Evolutionary conservation across 2,888 invertebrate species (phyloP).

Genomic region (Agrenia bidenticulata): DNA sequence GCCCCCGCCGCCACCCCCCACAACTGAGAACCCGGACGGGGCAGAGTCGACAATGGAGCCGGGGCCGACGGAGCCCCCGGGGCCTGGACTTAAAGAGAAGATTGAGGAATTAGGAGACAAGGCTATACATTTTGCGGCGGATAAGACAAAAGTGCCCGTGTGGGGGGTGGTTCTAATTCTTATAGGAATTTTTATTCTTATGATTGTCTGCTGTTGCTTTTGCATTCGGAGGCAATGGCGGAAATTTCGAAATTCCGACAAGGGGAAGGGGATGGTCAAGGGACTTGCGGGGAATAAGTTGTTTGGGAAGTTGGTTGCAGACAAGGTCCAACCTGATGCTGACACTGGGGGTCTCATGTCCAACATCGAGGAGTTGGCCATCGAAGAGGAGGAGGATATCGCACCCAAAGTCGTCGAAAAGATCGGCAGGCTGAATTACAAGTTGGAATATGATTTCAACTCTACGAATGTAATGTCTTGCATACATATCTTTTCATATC

Average conservation of each 20-base stretch:
- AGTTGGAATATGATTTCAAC: conserved; percentile 52
- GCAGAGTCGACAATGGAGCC: conserved; percentile 38
- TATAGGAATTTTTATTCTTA: conserved; percentile 48
- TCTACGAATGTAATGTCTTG: conserved; percentile 44
- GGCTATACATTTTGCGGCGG: conserved; percentile 44
- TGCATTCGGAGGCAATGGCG: conserved; percentile 49
- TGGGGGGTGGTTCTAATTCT: conserved; percentile 50
- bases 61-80: conserved; percentile 34
- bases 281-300: conserved; percentile 47
- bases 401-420: conserved; percentile 44
- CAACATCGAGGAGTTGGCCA: conserved; percentile 43
- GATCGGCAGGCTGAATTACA: conserved; percentile 50
- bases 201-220: conserved; percentile 43
- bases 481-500: neutral
- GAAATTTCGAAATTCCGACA: conserved; percentile 45
- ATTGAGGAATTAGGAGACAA: conserved; percentile 40
- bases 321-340: conserved; percentile 45
- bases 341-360: conserved; percentile 40
- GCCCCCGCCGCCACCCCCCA: conserved; percentile 14
- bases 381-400: conserved; percentile 42
- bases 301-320: conserved; percentile 48
- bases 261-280: conserved; percentile 48
- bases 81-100: conserved; percentile 40
- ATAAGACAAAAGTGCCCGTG: conserved; percentile 50
- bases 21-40: conserved; percentile 17